Base-by-base conservation (phyloP, 64 coral and sea anemone species). In the Montipora sp. region DNA sequence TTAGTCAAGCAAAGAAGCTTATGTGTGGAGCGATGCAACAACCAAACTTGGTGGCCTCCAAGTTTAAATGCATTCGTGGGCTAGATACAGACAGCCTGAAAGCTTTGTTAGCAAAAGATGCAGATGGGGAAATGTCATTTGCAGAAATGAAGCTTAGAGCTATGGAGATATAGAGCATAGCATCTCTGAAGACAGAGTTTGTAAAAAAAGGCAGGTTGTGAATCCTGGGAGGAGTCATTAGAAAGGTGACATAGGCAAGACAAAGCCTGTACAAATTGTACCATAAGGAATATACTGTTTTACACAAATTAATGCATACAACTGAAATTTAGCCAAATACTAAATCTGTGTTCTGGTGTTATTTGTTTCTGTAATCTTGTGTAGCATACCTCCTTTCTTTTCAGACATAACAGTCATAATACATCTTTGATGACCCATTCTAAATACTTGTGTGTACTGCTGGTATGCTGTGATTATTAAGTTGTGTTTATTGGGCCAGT, bases 31-130 rank as follows among this genome's bases (percentile, higher is more conserved):
- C 81, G 27, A 84, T 24, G 22, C 81, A 84, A 21, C 59, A 84
- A 19, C 81, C 81, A 27, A 67, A 84, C 58, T 20, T 84, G 27
- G 81, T 84, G 0, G 81, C 81, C 3, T 84, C 81, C 7, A 84
- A 66, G 81, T 84, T 84, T 20, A 84, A 84, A 45, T 84, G 81
- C 43, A 84, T 84, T 10, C 55, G 81, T 66, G 58, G 81, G 1
- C 21, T 84, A 5, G 57, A 63, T 45, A 67, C 21, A 9, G 36
- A 10, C 13, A 20, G 66, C 3, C 6, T 84, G 59, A 15, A 23
- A 65, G 46, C 3, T 6, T 15, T 84, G 1, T 13, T 84, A 24
- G 21, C n/a, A 44, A 44, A 84, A 20, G 3, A 49, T 84, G 81
- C 81, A 27, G 45, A 84, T 66, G 81, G 81, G 2, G 9, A 84